Percentiles rank a stretch among this genome's conserved stretches.
Evolutionary conservation across 2,797 vertebrate species (phyloP).

Genomic region (Xyrichtys novacula): DNA sequence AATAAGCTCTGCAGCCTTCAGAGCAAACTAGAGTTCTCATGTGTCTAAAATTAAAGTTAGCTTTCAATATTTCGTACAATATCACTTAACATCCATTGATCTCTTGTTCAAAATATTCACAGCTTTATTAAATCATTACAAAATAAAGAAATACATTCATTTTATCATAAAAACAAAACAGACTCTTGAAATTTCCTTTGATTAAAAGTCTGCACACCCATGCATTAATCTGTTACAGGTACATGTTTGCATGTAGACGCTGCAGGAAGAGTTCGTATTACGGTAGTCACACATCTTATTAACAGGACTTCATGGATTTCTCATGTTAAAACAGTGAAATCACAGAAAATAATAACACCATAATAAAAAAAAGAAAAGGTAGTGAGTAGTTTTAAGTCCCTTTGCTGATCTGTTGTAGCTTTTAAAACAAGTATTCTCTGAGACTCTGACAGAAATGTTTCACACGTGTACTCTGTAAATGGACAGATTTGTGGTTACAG

Average conservation of each 20-base stretch:
- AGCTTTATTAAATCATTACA: conserved; percentile 85
- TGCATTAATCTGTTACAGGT: conserved; percentile 58
- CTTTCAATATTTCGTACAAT: background rate
- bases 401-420: conserved; percentile 44
- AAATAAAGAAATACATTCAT: conserved; percentile 76
- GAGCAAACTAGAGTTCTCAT: conserved; percentile 10
- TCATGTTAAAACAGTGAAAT: conserved; percentile 44
- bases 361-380: conserved; percentile 16
- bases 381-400: conserved; percentile 49
- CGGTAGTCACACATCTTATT: conserved; percentile 12
- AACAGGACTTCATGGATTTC: conserved; percentile 32
- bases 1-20: conserved; percentile 12
- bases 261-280: conserved; percentile 35
- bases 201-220: conserved; percentile 71
- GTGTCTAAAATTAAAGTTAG: too few relatives aligned
- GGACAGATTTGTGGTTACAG: conserved; percentile 25
- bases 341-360: conserved; percentile 28
- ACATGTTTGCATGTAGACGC: conserved; percentile 36
- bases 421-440: conserved; percentile 47
- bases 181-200: conserved; percentile 27
- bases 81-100: conserved; percentile 22
- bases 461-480: conserved; percentile 10
- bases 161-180: conserved; percentile 66
- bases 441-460: conserved; percentile 39
- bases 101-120: conserved; percentile 75